Evolutionary conservation across 2,888 invertebrate species (phyloP).

Genomic region (Eutolmus rufibarbis): DNA sequence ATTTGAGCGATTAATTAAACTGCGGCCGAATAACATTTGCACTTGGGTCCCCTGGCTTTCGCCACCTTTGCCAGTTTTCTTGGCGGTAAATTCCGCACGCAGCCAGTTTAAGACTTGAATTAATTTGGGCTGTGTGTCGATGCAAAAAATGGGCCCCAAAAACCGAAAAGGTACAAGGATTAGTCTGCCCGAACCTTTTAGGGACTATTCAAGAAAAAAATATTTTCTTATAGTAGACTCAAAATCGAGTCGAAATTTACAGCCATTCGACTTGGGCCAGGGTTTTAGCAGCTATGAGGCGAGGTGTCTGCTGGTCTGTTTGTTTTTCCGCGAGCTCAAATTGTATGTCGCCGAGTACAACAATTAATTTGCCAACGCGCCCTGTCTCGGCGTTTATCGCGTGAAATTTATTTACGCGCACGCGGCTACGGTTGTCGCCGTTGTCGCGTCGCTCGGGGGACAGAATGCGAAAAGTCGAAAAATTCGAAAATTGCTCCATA

Average conservation of each 20-base stretch:
- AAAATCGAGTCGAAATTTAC: not conserved
- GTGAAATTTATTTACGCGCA: slow-evolving; percentile 24
- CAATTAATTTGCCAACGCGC: slow-evolving; percentile 42
- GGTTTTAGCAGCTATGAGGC: not conserved
- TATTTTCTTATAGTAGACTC: not conserved
- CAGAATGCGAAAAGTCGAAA: slow-evolving; percentile 39
- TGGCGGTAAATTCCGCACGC: not conserved
- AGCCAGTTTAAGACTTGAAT: not conserved
- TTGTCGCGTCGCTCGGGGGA: not conserved
- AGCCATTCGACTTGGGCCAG: not conserved
- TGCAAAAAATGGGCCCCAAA: not conserved
- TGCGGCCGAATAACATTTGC: not conserved
- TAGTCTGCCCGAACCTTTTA: not conserved
- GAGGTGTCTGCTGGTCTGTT: not conserved
- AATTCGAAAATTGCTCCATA: slow-evolving; percentile 42
- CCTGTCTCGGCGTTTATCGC: slow-evolving; percentile 35
- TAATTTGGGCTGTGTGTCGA: not conserved
- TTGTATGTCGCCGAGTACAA: not conserved
- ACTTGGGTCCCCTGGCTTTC: not conserved
- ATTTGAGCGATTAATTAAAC: slow-evolving; percentile 23
- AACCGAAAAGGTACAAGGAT: not conserved
- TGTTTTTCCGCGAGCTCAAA: not conserved
- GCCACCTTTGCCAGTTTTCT: not conserved
- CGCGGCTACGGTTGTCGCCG: not conserved
- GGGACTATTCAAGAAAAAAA: not conserved